A percentile compares a stretch with the other conserved stretches of the same genome.
These are phyloP conservation scores for Thymallus thymallus DNA, from an alignment of 2,113 vertebrate genomes.

Conservation along the genomic window DNA sequence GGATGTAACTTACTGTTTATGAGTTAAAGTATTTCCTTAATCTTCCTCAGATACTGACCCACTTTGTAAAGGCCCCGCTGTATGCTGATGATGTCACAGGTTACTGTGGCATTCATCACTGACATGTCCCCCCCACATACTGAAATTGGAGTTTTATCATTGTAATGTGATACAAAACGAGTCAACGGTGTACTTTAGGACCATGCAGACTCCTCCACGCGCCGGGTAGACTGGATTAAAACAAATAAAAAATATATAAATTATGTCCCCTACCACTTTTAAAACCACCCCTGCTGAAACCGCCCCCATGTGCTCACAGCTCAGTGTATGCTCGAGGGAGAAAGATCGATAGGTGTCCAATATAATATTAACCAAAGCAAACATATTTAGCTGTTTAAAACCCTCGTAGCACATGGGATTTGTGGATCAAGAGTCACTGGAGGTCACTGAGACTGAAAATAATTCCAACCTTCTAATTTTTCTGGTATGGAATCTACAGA, in stretches of 20 bases:
- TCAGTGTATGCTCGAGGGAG: neutral
- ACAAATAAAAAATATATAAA: too few species aligned
- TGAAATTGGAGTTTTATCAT: too few species aligned
- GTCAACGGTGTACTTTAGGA: too few species aligned
- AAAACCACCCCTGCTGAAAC: too few species aligned
- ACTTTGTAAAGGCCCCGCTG: conserved; percentile 69
- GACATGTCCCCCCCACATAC: too few species aligned
- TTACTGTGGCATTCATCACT: conserved; percentile 59
- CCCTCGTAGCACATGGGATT: too few species aligned
- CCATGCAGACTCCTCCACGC: too few species aligned
- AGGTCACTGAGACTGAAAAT: neutral
- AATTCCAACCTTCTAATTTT: neutral
- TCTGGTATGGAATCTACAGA: neutral
- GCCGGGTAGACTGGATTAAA: too few species aligned
- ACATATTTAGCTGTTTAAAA: neutral
- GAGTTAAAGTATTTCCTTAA: conserved; percentile 65
- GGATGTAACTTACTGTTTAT: conserved; percentile 72
- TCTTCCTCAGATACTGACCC: conserved; percentile 69
- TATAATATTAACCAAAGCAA: conserved; percentile 17
- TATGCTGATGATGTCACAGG: conserved; percentile 50
- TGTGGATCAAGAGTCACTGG: too few species aligned
- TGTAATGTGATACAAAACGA: too few species aligned
- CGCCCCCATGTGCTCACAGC: neutral
- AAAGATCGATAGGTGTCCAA: conserved; percentile 16
- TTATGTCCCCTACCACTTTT: too few species aligned